Evolutionary conservation across 2,797 vertebrate species (phyloP), one percentile per base, ranked within the genome.

Genomic region (Helostoma temminkii): DNA sequence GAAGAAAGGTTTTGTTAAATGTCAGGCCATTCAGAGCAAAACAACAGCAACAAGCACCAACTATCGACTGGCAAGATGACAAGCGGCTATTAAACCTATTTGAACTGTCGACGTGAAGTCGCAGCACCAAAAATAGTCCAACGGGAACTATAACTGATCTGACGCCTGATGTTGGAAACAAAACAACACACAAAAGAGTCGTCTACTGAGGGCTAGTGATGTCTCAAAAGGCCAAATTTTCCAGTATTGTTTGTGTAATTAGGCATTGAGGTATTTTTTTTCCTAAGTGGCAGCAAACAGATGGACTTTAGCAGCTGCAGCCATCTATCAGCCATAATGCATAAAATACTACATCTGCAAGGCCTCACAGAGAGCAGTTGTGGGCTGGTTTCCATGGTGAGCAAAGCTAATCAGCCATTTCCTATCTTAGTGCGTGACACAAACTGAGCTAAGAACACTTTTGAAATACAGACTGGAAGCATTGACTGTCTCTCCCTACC

Each of bases 341-440:
- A 68, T 47, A n/a, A 28, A 67, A 49, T 0, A 45, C 42, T n/a
- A n/a, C 9, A 39, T 56, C 70, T 34, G 56, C 25, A 58, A 70
- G 73, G 39, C 36, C 39, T 54, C 12, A 5, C 32, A 46, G 52
- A 55, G 26, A 63, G 53, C 32, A 50, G 57, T 73, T 58, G 85
- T 74, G 64, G 74, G 76, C 37, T 54, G 57, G 82, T 88, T 91
- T 83, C 86, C 79, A 88, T 88, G 83, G 83, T 55, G 78, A 89
- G 45, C 53, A 5, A 30, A 74, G 57, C 65, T 70, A 84, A 87
- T 82, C 80, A 80, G 69, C 73, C 47, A 41, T 76, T 66, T 70
- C 71, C 79, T 62, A 66, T 74, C 37, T 63, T n/a, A n/a, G 12
- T 71, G 69, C 82, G 69, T 68, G 84, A 75, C 69, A 68, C 21